Evolutionary conservation across 2,797 vertebrate genomes (phyloP).

Genomic region (Rhyacichthys aspro): DNA sequence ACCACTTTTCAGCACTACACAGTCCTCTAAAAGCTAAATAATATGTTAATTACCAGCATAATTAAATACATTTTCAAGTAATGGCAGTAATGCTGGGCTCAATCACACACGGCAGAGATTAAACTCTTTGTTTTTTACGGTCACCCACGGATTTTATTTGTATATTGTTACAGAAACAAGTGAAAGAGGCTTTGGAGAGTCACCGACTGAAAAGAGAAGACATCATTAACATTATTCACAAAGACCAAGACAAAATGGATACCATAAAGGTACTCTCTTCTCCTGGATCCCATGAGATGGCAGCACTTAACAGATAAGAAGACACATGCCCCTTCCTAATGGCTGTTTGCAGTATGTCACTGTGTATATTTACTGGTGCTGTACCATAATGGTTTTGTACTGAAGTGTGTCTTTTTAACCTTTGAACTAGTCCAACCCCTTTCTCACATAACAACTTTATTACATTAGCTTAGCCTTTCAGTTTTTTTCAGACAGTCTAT

Average conservation of each 20-base stretch:
- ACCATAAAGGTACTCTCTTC: slow-evolving; percentile 77
- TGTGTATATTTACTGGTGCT: slow-evolving; percentile 49
- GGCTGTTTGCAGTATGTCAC: slow-evolving; percentile 52
- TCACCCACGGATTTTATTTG: slow-evolving; percentile 16
- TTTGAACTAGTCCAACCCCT: slow-evolving; percentile 1
- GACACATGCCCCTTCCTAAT: slow-evolving; percentile 41
- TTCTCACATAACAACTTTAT: not conserved
- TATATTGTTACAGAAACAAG: slow-evolving; percentile 73
- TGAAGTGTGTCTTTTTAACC: slow-evolving; percentile 9
- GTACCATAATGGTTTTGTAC: slow-evolving; percentile 31
- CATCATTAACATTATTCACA: slow-evolving; percentile 68
- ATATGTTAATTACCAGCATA: not conserved
- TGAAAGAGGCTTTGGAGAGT: slow-evolving; percentile 78
- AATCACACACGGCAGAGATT: not conserved
- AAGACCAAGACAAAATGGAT: slow-evolving; percentile 76
- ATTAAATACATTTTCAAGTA: not conserved
- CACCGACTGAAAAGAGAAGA: slow-evolving; percentile 70
- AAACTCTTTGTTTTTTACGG: slow-evolving; percentile 11
- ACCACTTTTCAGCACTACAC: not conserved
- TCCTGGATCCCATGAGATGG: slow-evolving; percentile 15
- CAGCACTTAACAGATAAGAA: slow-evolving; percentile 68
- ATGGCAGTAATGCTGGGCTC: not conserved
- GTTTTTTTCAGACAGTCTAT: not conserved
- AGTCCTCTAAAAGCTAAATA: not conserved
- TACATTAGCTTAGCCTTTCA: not conserved